Evolutionary conservation across 1,140 invertebrate species (phyloP), one percentile per base, ranked within the genome.

Genomic region (Leptoteleia sp.): DNA sequence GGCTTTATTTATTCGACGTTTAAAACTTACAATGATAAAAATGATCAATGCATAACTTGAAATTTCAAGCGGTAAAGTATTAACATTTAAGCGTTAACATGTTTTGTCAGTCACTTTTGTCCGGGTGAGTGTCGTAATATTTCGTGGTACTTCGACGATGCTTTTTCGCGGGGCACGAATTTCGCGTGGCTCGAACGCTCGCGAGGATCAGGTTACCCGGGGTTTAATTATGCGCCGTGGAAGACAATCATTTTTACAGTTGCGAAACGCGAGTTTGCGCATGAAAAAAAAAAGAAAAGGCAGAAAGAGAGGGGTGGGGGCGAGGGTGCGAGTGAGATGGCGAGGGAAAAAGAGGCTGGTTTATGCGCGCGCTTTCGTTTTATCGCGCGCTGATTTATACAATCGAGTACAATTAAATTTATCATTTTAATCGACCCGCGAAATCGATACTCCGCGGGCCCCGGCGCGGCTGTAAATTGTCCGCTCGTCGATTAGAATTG

Each of bases 351-450:
- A 70, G 55, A 35, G 37, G 40, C 31, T 19, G 17, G 8, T 64
- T 62, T 42, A 50, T 17, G 27, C 16, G 22, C 65, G 27, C 22
- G 16, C 16, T 43, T 45, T 42, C 52, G 27, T 40, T 76, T 62
- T 54, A 67, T 67, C 45, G 37, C 40, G 17, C 25, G 17, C 12
- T 76, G 64, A 76, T 76, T 76, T 62, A 68, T 62, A 12, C 40
- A 47, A 76, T 55, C 55, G 48, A 50, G 37, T 45, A 61, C 52
- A 75, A 75, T 75, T 65, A 59, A 54, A 75, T 75, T 75, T 75
- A 75, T 75, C 71, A 75, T 75, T 75, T 54, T 59, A 75, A 75
- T 75, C 71, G 61, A 25, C 1, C 40, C 22, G 54, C 33, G 64
- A 35, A 62, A 76, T 76, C 72, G 62, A 76, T 76, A 76, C 72